phyloP scores from a whole-genome alignment of 2,797 vertebrate genomes.

The Gambelia wislizenii region DNA sequence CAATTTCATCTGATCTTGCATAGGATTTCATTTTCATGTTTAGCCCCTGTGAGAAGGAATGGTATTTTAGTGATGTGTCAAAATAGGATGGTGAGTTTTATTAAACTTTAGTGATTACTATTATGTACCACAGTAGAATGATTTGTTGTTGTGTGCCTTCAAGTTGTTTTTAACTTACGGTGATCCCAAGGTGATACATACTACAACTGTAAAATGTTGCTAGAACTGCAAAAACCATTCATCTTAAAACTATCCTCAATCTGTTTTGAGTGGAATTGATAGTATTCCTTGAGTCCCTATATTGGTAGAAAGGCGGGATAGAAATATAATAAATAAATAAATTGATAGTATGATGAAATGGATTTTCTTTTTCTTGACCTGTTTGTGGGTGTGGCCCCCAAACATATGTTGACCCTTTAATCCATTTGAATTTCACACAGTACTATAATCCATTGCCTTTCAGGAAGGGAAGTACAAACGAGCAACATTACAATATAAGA shows the following conservation, averaged over 20 bases:
- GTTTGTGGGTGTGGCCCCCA: background rate
- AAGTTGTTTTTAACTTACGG: no score
- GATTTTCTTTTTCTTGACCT: background rate
- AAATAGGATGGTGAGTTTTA: background rate
- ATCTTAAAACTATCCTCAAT: background rate
- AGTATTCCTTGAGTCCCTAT: no score
- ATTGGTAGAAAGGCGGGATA: no score
- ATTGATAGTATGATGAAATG: background rate
- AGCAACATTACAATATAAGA: slow-evolving; percentile 93
- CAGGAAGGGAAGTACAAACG: slow-evolving; percentile 94
- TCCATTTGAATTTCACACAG: background rate
- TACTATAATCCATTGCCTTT: slow-evolving; percentile 26
- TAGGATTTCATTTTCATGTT: background rate
- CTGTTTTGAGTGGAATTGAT: background rate
- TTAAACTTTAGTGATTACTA: background rate
- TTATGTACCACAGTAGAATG: background rate
- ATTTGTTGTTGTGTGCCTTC: no score
- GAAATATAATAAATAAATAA: no score
- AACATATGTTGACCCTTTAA: background rate
- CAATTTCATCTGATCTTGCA: background rate
- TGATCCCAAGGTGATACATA: no score
- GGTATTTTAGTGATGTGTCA: background rate
- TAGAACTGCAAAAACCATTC: background rate
- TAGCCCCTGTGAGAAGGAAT: background rate
- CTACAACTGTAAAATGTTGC: no score